Percentiles rank a stretch among this genome's conserved stretches.
Evolutionary conservation across 1,140 invertebrate species (phyloP).

Genomic region (Hylaeus volcanicus): DNA sequence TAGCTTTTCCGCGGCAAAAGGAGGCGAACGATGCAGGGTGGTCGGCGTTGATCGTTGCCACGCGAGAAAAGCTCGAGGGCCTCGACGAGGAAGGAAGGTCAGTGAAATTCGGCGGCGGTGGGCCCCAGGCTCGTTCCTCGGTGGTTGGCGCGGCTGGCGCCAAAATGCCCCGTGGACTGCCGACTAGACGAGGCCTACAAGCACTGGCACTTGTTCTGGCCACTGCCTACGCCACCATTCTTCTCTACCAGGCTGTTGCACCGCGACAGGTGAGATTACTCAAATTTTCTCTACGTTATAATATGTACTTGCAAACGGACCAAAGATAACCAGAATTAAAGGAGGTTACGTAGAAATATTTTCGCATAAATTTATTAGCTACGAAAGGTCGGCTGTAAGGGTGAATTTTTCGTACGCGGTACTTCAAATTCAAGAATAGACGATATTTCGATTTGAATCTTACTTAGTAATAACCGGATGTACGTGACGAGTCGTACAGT

Average conservation of each 20-base stretch:
- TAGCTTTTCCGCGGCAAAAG: constrained; percentile 64
- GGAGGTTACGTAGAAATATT: too few species aligned
- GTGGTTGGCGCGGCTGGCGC: constrained; percentile 39
- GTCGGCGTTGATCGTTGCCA: constrained; percentile 63
- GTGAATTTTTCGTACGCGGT: too few species aligned
- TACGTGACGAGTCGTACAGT: too few species aligned
- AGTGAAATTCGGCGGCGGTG: constrained; percentile 37
- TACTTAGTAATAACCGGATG: too few species aligned
- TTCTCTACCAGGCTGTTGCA: constrained; percentile 84
- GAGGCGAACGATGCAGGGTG: constrained; percentile 65
- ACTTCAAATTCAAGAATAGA: too few species aligned
- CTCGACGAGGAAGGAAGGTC: constrained; percentile 25
- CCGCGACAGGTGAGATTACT: constrained; percentile 79
- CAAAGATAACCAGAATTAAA: too few species aligned
- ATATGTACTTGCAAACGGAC: too few species aligned
- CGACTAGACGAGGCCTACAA: constrained; percentile 76
- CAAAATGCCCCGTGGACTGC: constrained; percentile 76
- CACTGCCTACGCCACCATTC: constrained; percentile 83
- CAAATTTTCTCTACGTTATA: not conserved
- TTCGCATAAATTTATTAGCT: too few species aligned
- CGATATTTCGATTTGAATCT: too few species aligned
- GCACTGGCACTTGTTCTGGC: constrained; percentile 74
- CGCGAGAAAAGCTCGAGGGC: constrained; percentile 36
- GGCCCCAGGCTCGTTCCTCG: constrained; percentile 45
- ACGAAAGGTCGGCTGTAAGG: too few species aligned